Percentiles rank a stretch among this genome's conserved stretches.
phyloP scores from a whole-genome alignment of 2,888 invertebrate species.

The Drosophila subquinaria region DNA sequence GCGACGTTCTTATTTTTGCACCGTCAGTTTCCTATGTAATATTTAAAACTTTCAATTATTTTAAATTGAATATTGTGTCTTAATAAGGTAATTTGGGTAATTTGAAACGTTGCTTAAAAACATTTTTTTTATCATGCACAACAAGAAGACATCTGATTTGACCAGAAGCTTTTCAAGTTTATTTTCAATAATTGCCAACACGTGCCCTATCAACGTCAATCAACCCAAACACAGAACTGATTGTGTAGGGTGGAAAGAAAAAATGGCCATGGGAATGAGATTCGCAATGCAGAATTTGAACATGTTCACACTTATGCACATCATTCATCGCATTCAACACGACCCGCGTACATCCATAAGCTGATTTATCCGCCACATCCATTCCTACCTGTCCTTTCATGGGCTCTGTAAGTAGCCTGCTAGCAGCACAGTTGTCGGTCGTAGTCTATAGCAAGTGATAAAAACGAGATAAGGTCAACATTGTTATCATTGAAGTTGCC shows the following conservation, averaged over 20 bases:
- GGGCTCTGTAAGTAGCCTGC: slow-evolving; percentile 65
- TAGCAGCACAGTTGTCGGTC: slow-evolving; percentile 45
- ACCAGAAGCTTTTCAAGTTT: slow-evolving; percentile 63
- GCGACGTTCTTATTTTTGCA: too few relatives aligned
- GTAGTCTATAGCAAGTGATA: slow-evolving; percentile 65
- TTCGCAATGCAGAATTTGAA: slow-evolving; percentile 34
- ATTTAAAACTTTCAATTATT: too few relatives aligned
- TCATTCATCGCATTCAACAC: slow-evolving; percentile 45
- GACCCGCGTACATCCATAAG: slow-evolving; percentile 65
- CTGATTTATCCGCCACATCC: neutral
- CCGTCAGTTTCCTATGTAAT: too few relatives aligned
- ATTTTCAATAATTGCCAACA: slow-evolving; percentile 82
- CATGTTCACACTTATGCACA: too few relatives aligned
- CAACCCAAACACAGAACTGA: slow-evolving; percentile 61
- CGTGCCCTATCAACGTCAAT: slow-evolving; percentile 83
- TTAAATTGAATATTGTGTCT: too few relatives aligned
- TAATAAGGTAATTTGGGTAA: too few relatives aligned
- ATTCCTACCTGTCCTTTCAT: slow-evolving; percentile 18
- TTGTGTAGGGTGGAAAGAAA: neutral
- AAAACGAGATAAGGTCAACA: slow-evolving; percentile 60
- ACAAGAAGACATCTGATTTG: slow-evolving; percentile 60
- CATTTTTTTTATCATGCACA: slow-evolving; percentile 23
- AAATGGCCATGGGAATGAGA: neutral
- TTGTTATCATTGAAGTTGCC: slow-evolving; percentile 45
- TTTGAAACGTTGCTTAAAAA: too few relatives aligned